Evolutionary conservation across 2,113 vertebrate species (phyloP).

Genomic region (Scophthalmus maximus): DNA sequence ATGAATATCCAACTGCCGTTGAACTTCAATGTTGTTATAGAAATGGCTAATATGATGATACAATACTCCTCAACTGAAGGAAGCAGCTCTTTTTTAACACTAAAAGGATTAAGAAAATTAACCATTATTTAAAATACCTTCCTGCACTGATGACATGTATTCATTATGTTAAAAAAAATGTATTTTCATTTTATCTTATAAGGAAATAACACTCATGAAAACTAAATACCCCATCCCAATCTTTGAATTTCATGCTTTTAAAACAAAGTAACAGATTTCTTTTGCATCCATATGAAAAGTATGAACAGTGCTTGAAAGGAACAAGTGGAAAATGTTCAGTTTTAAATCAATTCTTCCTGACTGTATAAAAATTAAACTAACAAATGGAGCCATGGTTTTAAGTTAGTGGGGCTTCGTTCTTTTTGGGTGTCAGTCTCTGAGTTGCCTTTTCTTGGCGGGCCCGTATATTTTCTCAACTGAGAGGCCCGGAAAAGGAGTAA

Average conservation of each 20-base stretch:
- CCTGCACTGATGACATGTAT: neutral
- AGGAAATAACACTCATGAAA: no score
- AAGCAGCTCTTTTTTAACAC: neutral
- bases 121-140: neutral
- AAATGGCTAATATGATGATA: neutral
- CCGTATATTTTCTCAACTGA: slow-evolving; percentile 54
- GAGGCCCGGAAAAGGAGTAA: slow-evolving; percentile 74
- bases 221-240: no score
- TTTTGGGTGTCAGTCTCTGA: slow-evolving; percentile 2
- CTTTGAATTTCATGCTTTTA: no score
- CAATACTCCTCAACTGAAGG: neutral
- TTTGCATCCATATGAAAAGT: neutral
- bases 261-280: no score
- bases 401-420: slow-evolving; percentile 2
- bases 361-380: slow-evolving; percentile 5
- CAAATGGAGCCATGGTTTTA: slow-evolving; percentile 4
- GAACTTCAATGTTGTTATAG: neutral
- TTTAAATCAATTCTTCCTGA: neutral
- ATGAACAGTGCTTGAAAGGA: neutral
- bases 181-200: no score
- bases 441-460: slow-evolving; percentile 27
- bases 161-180: neutral
- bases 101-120: neutral
- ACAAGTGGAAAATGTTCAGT: neutral
- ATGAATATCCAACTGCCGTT: neutral